Evolutionary conservation across 2,888 invertebrate species (phyloP).

Genomic region (Clostera curtula): DNA sequence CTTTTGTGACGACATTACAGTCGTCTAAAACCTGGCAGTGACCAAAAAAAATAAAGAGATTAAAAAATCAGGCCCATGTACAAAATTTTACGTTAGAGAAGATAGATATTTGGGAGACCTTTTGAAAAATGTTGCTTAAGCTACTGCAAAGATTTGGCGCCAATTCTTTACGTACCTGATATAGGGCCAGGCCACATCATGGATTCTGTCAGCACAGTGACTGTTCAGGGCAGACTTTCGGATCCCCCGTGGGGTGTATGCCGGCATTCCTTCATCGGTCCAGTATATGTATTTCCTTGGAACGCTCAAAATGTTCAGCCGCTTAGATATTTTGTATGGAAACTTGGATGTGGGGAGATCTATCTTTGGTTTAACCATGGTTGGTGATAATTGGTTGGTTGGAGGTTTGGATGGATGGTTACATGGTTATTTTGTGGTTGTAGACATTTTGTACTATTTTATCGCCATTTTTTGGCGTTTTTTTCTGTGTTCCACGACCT

Average conservation of each 20-base stretch:
- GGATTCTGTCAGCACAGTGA: slow-evolving; percentile 36
- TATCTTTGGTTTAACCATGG: slow-evolving; percentile 43
- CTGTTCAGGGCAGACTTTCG: slow-evolving; percentile 43
- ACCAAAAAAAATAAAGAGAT: too few species aligned
- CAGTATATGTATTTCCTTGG: slow-evolving; percentile 38
- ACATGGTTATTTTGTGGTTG: slow-evolving; percentile 8
- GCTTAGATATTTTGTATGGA: slow-evolving; percentile 41
- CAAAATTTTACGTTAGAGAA: too few species aligned
- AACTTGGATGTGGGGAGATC: slow-evolving; percentile 42
- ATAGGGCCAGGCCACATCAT: slow-evolving; percentile 54
- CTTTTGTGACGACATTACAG: too few species aligned
- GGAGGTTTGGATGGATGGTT: slow-evolving; percentile 3
- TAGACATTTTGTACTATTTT: slow-evolving; percentile 11
- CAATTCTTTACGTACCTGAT: slow-evolving; percentile 41
- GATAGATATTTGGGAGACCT: too few species aligned
- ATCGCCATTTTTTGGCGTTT: slow-evolving; percentile 18
- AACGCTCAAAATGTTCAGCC: slow-evolving; percentile 43
- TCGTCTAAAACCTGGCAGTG: too few species aligned
- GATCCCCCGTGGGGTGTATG: slow-evolving; percentile 34
- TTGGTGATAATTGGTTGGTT: slow-evolving; percentile 33
- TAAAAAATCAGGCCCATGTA: too few species aligned
- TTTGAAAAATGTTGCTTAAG: too few species aligned
- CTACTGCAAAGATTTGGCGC: too few species aligned
- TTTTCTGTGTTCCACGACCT: slow-evolving; percentile 4
- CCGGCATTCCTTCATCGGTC: slow-evolving; percentile 44